Percentiles rank a stretch among this genome's conserved stretches.
Evolutionary conservation across 2,797 vertebrate species (phyloP).

Genomic region (Lacerta bilineata): DNA sequence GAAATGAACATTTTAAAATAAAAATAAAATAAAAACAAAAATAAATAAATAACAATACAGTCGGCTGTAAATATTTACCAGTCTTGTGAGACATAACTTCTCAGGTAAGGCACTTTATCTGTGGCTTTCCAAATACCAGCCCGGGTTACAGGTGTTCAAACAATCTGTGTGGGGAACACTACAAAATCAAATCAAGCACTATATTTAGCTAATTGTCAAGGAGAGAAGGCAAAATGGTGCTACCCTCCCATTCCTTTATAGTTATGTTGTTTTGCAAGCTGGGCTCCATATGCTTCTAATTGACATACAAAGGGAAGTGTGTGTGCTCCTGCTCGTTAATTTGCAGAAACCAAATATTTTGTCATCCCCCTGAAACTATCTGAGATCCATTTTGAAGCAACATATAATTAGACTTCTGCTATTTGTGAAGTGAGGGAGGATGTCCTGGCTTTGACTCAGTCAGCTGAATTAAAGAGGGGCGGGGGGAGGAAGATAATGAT

Average conservation of each 20-base stretch:
- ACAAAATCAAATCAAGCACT: constrained; percentile 31
- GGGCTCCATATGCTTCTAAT: constrained; percentile 75
- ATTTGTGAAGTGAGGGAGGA: constrained; percentile 52
- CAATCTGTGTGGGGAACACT: constrained; percentile 75
- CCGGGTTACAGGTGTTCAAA: constrained; percentile 75
- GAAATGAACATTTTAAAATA: neutral
- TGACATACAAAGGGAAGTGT: constrained; percentile 69
- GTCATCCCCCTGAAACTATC: constrained; percentile 62
- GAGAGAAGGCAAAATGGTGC: constrained; percentile 38
- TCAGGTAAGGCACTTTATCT: constrained; percentile 29
- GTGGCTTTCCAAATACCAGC: constrained; percentile 42
- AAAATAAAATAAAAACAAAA: neutral
- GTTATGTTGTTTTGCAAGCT: constrained; percentile 71
- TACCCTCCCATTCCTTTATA: constrained; percentile 66
- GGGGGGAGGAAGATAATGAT: constrained; percentile 35
- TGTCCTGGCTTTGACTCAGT: constrained; percentile 31
- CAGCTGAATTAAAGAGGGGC: constrained; percentile 32
- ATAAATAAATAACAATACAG: neutral
- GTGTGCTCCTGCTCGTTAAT: constrained; percentile 72
- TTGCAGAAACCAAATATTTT: constrained; percentile 73
- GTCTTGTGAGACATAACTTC: constrained; percentile 2
- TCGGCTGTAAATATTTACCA: constrained; percentile 36
- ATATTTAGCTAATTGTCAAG: constrained; percentile 55
- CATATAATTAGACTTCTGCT: constrained; percentile 65
- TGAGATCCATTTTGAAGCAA: constrained; percentile 50